Evolutionary conservation across 2,113 vertebrate genomes (phyloP), one percentile per base, ranked within the genome.

Genomic region (Sorex fumeus): DNA sequence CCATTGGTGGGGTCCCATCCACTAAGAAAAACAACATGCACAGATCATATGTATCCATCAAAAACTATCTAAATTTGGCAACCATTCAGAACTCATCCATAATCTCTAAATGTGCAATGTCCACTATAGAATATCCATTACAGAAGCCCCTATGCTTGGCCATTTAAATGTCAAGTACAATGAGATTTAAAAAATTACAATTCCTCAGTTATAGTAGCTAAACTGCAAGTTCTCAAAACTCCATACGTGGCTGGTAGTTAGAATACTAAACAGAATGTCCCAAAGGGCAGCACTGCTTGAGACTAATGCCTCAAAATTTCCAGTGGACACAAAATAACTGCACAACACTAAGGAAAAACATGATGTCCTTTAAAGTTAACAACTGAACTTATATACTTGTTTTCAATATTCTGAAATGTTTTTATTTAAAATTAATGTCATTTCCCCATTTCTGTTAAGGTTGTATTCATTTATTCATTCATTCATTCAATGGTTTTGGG

Each of bases 1-100:
- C 18, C 16, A 71, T 2, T 2, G 11, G 85, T 28, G 78, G 25
- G 78, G 34, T 18, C 15, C 60, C 32, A 12, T 66, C 15, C 15
- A 30, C 3, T 28, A 36, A 19, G 34, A 67, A 64, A 69, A 66
- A 57, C 8, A 27, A 34, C 0, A 15, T 0, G 3, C 0, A 16
- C 2, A 43, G 76, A n/a, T 4, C 50, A 13, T 1, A n/a, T n/a
- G n/a, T n/a, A 8, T 2, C 0, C 3, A 18, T 32, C 53, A 3
- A 83, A 84, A 87, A 71, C 40, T 19, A 67, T 0, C 23, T 3
- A 36, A 53, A 67, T 19, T 28, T 60, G 71, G 70, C 34, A 25
- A 50, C 28, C 36, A 30, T 45, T 82, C 32, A 40, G 40, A 74
- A 32, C 19, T 71, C 23, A 75, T 30, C 36, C 47, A 0, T 27